phyloP scores from a whole-genome alignment of 1,140 invertebrate species.

The Kradibia gibbosae region DNA sequence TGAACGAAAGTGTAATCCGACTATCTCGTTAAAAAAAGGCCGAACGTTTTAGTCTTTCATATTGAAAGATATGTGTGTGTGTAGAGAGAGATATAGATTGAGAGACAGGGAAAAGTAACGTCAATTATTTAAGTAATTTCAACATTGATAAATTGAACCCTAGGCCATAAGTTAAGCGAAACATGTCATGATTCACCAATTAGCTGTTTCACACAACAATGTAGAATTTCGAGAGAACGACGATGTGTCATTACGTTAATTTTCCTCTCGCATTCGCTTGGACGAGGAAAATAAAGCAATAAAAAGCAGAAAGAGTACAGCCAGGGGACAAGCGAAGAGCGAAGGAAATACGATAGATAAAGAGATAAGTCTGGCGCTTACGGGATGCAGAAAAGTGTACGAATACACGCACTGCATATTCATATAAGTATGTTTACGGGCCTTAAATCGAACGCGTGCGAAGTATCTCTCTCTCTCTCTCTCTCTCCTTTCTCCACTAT shows the following conservation, averaged over 20 bases:
- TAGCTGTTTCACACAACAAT: constrained; percentile 12
- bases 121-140: neutral
- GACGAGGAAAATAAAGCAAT: neutral
- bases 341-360: neutral
- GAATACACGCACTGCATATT: constrained; percentile 46
- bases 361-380: constrained; percentile 35
- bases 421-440: neutral
- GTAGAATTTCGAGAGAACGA: neutral
- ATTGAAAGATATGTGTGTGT: too few relatives aligned
- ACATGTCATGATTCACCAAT: constrained; percentile 9
- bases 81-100: neutral
- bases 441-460: neutral
- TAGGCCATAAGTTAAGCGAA: neutral
- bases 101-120: neutral
- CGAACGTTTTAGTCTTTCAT: too few relatives aligned
- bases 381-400: constrained; percentile 11
- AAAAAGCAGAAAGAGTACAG: neutral
- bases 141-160: neutral
- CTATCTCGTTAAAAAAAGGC: neutral
- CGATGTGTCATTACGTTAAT: constrained; percentile 16
- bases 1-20: neutral
- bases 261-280: constrained; percentile 2
- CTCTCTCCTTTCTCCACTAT: constrained; percentile 6
- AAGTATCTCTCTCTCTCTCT: neutral
- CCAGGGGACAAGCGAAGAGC: neutral